These are phyloP conservation scores for Athripsodes cinereus DNA, from an alignment of 2,888 invertebrate genomes.

Conservation along the genomic window DNA sequence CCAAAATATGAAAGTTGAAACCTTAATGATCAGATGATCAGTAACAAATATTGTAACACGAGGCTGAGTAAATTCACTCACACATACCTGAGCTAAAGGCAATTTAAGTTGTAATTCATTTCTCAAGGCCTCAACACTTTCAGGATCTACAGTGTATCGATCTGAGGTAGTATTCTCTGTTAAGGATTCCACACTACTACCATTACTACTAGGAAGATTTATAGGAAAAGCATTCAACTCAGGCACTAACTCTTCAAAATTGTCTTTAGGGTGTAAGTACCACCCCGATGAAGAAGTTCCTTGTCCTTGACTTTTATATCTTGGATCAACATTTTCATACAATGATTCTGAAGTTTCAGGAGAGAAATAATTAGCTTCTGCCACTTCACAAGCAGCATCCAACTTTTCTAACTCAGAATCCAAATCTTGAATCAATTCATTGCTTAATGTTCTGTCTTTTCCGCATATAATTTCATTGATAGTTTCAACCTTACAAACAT, in stretches of 20 bases:
- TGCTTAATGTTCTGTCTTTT: slow-evolving; percentile 1
- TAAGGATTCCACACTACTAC: slow-evolving; percentile 37
- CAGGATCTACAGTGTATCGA: slow-evolving; percentile 59
- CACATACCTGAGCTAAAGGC: slow-evolving; percentile 57
- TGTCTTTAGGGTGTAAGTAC: slow-evolving; percentile 39
- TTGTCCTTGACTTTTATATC: slow-evolving; percentile 1
- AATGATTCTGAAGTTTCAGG: slow-evolving; percentile 14
- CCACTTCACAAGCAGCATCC: slow-evolving; percentile 8
- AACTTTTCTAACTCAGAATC: slow-evolving; percentile 15
- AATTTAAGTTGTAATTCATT: slow-evolving; percentile 65
- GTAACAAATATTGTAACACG: too few relatives aligned
- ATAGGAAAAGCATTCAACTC: neutral
- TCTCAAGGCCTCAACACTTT: slow-evolving; percentile 63
- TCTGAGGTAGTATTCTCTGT: slow-evolving; percentile 49
- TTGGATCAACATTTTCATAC: slow-evolving; percentile 15
- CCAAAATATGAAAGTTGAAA: slow-evolving; percentile 2
- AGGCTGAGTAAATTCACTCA: too few relatives aligned
- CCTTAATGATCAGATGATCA: neutral
- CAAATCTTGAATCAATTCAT: slow-evolving; percentile 13
- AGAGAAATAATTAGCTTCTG: slow-evolving; percentile 11
- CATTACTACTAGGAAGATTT: slow-evolving; percentile 2
- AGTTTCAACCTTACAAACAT: neutral
- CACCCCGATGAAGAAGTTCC: slow-evolving; percentile 33
- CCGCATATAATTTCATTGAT: neutral
- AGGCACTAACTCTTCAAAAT: neutral